Evolutionary conservation across 2,113 vertebrate species (phyloP).

Genomic region (Oncorhynchus nerka): DNA sequence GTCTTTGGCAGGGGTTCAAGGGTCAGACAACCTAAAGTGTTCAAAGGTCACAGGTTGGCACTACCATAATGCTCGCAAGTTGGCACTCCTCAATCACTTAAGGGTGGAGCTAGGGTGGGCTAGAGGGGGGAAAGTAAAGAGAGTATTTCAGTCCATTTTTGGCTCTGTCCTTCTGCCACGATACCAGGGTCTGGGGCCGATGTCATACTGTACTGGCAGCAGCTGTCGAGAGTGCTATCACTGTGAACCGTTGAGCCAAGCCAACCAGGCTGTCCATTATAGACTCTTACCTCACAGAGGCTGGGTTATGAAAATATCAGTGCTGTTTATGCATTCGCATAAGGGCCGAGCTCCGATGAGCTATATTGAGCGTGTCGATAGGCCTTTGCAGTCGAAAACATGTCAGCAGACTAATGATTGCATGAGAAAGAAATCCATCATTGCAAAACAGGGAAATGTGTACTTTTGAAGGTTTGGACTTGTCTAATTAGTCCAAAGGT

Average conservation of each 20-base stretch:
- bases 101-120: not conserved
- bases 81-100: conserved; percentile 15
- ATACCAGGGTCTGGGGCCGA: conserved; percentile 40
- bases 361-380: conserved; percentile 49
- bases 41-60: not conserved
- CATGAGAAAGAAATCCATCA: not conserved
- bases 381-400: conserved; percentile 11
- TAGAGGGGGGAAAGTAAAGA: conserved; percentile 18
- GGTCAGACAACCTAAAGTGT: not conserved
- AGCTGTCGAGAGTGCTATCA: conserved; percentile 66
- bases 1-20: no score
- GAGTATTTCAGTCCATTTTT: conserved; percentile 48
- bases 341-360: conserved; percentile 38
- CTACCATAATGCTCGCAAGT: conserved; percentile 5
- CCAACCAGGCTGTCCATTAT: conserved; percentile 53
- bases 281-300: conserved; percentile 70
- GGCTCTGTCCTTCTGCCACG: conserved; percentile 36
- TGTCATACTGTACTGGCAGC: conserved; percentile 59
- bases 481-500: not conserved
- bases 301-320: conserved; percentile 79
- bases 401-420: not conserved
- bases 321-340: conserved; percentile 47
- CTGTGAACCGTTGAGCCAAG: not conserved
- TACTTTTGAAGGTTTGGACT: not conserved
- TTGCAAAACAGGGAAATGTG: not conserved